Evolutionary conservation across 2,797 vertebrate genomes (phyloP), one percentile per base, ranked within the genome.

Genomic region (Spinibarbus caldwelli): DNA sequence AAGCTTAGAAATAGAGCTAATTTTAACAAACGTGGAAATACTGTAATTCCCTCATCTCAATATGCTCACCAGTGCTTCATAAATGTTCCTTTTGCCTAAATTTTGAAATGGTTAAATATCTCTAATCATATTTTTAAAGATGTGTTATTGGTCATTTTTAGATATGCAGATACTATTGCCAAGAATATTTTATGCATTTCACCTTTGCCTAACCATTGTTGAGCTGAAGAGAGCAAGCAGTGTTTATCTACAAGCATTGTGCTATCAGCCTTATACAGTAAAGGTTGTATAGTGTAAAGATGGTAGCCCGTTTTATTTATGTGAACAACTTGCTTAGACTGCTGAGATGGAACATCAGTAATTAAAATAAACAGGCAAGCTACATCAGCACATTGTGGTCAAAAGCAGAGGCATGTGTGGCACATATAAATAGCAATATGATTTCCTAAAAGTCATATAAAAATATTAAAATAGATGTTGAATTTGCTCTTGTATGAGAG

Each of bases 191-290:
- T 4, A 62, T 43, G 15, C 6, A 26, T 14, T 31, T 17, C 41
- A n/a, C 34, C 11, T 71, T n/a, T n/a, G n/a, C n/a, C n/a, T 52
- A 8, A 45, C 31, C 15, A 70, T 38, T 57, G 49, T 52, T 49
- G 12, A 26, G 23, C 31, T 57, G 49, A 77, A 77, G 49, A 15
- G 29, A 64, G 43, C 1, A 2, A 64, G 54, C 26, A 45, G 26
- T 31, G 17, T 76, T 83, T n/a, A n/a, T 26, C 29, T 59, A 29
- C 80, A 62, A 23, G 23, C 26, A 59, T 59, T 64, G 71, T 64
- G 29, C 71, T 31, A 3, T 75, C 21, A 31, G 26, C 26, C 17
- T 31, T 62, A 38, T 66, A 41, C 57, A 47, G 41, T 41, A 66
- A 67, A 29, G 73, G 4, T 36, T 76, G 15, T 19, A 73, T 57